Conservation (phyloP, 2,113 vertebrate species). For the Antigone vipio region DNA sequence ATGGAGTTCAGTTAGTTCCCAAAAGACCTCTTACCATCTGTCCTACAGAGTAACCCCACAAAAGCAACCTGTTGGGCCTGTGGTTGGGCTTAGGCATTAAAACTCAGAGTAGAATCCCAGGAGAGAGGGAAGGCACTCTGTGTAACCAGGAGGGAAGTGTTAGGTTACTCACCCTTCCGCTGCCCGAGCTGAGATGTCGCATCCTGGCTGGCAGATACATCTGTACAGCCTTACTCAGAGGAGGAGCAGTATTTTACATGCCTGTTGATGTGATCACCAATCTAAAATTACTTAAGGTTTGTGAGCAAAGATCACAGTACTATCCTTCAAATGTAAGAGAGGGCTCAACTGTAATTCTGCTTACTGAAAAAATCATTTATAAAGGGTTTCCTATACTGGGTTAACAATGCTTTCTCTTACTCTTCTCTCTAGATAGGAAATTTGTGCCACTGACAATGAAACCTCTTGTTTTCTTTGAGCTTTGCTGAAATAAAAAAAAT, state of each 20-base stretch:
- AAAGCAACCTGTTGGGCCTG: background rate
- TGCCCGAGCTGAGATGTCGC: background rate
- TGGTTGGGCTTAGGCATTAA: background rate
- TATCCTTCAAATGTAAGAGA: background rate
- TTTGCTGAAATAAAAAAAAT: background rate
- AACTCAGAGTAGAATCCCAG: background rate
- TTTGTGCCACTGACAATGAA: background rate
- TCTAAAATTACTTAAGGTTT: background rate
- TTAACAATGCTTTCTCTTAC: background rate
- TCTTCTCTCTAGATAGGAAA: background rate
- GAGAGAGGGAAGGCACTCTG: background rate
- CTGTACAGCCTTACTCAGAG: background rate
- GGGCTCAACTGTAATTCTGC: background rate
- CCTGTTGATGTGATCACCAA: background rate
- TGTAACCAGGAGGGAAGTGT: background rate
- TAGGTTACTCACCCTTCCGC: background rate
- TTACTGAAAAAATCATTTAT: background rate
- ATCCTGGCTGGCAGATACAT: background rate
- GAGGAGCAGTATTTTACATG: background rate
- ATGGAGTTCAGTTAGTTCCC: background rate
- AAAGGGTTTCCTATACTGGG: background rate
- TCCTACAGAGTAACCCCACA: background rate
- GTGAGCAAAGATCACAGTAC: background rate
- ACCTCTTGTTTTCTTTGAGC: background rate
- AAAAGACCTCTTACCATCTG: background rate